A percentile compares a stretch with the other conserved stretches of the same genome.
These are phyloP conservation scores for Lithobius niger DNA, from an alignment of 1,140 invertebrate genomes.

Conservation along the genomic window DNA sequence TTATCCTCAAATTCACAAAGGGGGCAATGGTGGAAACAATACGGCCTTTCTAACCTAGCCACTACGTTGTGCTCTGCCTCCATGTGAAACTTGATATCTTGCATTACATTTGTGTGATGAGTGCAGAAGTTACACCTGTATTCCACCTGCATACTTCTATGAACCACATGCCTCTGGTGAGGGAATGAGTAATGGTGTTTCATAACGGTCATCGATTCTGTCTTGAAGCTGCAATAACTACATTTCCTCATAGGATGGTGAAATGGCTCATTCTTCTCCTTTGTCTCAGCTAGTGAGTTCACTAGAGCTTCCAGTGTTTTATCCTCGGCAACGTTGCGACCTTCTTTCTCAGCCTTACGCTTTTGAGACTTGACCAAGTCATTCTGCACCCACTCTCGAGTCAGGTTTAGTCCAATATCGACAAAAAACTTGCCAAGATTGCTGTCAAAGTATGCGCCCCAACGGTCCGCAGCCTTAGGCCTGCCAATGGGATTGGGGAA, in stretches of 20 bases:
- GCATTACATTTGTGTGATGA: slow-evolving; percentile 64
- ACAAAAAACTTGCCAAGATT: slow-evolving; percentile 82
- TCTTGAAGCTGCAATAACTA: slow-evolving; percentile 82
- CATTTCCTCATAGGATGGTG: slow-evolving; percentile 66
- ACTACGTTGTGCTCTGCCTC: slow-evolving; percentile 70
- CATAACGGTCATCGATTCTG: slow-evolving; percentile 74
- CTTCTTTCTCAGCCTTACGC: slow-evolving; percentile 43
- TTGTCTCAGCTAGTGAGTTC: slow-evolving; percentile 72
- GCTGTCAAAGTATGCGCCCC: slow-evolving; percentile 54
- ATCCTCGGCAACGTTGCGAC: slow-evolving; percentile 27
- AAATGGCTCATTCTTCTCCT: slow-evolving; percentile 76
- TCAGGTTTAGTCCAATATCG: slow-evolving; percentile 77
- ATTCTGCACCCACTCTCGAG: slow-evolving; percentile 82
- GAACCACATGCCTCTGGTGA: slow-evolving; percentile 75
- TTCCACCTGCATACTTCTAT: no score
- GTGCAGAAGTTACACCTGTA: slow-evolving; percentile 66
- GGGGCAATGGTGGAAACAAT: slow-evolving; percentile 78
- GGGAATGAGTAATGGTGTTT: slow-evolving; percentile 81
- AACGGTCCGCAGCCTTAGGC: not conserved
- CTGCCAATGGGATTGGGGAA: not conserved
- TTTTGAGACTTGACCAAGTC: slow-evolving; percentile 79
- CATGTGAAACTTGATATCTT: slow-evolving; percentile 84
- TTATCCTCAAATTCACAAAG: slow-evolving; percentile 91
- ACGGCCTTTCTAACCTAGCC: slow-evolving; percentile 65
- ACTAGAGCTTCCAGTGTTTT: slow-evolving; percentile 45